Conservation (phyloP, 2,113 vertebrate species). For the Hypanus sabinus region DNA sequence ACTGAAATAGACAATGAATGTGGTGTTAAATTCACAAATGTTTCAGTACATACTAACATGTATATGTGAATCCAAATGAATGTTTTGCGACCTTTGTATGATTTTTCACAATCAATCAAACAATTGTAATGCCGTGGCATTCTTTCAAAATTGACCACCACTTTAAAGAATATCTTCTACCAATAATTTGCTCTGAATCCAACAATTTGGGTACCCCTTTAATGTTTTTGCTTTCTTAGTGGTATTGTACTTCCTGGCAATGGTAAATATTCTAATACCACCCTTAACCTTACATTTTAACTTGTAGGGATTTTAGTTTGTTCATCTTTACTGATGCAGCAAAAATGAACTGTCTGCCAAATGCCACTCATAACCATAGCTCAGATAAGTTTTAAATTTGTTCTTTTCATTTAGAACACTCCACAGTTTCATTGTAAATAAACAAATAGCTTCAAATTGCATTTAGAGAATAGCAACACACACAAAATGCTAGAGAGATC, state of each 20-base stretch:
- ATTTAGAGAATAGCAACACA: background rate
- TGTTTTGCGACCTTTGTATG: background rate
- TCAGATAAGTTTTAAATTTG: background rate
- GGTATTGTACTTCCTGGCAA: too few species aligned
- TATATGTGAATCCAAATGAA: background rate
- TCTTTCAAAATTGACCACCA: background rate
- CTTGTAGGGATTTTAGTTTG: background rate
- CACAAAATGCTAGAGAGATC: too few species aligned
- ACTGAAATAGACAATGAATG: background rate
- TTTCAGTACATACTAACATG: background rate
- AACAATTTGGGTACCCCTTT: background rate
- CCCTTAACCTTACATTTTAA: background rate
- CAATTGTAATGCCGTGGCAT: background rate
- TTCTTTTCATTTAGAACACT: background rate
- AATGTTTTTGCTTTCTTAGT: background rate
- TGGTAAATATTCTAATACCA: background rate
- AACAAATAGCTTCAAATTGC: background rate
- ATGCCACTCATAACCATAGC: background rate
- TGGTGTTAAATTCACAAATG: background rate
- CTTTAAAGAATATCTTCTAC: background rate
- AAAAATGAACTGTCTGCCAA: background rate
- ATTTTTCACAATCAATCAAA: background rate
- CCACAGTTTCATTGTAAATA: background rate
- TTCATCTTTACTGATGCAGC: background rate
- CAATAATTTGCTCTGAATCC: background rate